A percentile compares a stretch with the other conserved stretches of the same genome.
These are phyloP conservation scores for Pterois miles DNA, from an alignment of 2,797 vertebrate genomes.

Conservation along the genomic window DNA sequence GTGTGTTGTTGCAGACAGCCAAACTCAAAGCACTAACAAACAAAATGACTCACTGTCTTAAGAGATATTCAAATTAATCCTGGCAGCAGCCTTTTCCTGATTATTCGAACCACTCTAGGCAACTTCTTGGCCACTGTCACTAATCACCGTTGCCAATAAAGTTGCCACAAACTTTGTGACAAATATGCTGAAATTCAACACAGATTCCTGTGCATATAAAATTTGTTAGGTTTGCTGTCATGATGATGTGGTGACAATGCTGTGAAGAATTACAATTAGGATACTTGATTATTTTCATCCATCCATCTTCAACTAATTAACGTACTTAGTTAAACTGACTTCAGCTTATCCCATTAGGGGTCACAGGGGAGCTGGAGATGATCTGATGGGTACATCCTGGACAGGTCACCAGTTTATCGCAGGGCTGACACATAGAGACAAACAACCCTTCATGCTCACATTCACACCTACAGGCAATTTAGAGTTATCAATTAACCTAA, in stretches of 20 bases:
- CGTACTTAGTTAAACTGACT: too few species aligned
- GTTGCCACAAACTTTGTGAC: conserved; percentile 39
- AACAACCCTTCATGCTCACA: too few species aligned
- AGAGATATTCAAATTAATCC: conserved; percentile 54
- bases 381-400: too few species aligned
- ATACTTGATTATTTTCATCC: conserved; percentile 41
- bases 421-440: too few species aligned
- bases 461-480: too few species aligned
- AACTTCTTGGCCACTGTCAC: conserved; percentile 52
- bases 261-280: conserved; percentile 39
- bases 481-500: too few species aligned
- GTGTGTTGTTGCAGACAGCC: conserved; percentile 31
- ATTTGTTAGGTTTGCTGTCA: not conserved
- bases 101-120: conserved; percentile 52
- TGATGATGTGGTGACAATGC: conserved; percentile 10
- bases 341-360: too few species aligned
- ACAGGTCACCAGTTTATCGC: too few species aligned
- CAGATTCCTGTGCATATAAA: not conserved
- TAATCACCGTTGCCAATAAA: conserved; percentile 47
- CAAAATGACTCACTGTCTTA: conserved; percentile 55
- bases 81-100: conserved; percentile 60
- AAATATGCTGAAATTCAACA: conserved; percentile 23
- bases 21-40: conserved; percentile 56
- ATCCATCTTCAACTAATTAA: too few species aligned
- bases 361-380: too few species aligned